Base-by-base conservation (phyloP, 2,113 vertebrate genomes). In the Odontesthes bonariensis region DNA sequence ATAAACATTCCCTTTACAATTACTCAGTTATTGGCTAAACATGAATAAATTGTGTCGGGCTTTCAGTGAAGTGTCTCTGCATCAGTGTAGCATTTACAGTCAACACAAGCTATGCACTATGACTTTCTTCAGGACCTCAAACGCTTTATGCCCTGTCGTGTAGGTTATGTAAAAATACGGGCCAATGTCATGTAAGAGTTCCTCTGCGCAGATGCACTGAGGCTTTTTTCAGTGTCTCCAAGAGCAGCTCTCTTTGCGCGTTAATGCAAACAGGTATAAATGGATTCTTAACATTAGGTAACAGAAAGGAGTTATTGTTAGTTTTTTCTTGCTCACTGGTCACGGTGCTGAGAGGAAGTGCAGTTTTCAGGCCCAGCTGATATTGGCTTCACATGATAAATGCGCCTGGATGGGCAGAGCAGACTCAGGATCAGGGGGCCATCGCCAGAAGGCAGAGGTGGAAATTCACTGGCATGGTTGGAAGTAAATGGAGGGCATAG, bases 401-500 rank as follows among this genome's bases (percentile, higher is more conserved):
- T 73, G 59, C 9, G 75, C 73, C 73, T 81, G 73, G 53, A 78
- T 77, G 82, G 55, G 49, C 69, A 59, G 65, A 40, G 67, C 66
- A 75, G 77, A 66, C 79, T 82, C 51, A 44, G 75, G 72, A 75
- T 75, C 82, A 83, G 23, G 64, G 81, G 75, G 59, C 49, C 10
- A 55, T 73, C 38, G 83, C 82, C 53, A 56, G 70, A 60, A 83
- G 83, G 86, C 72, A 67, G 60, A 51, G 73, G 75, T 90, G 86
- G 86, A 92, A 90, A 92, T 87, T 85, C 78, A 87, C 86, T 71
- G 86, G 73, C 75, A 40, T 52, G 74, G 52, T 55, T 10, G 5
- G 64, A 72, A 68, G 78, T 83, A 81, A 80, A 85, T 79, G 82
- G 79, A 88, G 86, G 86, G 49, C 85, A 81, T 75, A 19, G 73